phyloP scores from a whole-genome alignment of 2,113 vertebrate genomes.

The Balaenoptera acutorostrata region DNA sequence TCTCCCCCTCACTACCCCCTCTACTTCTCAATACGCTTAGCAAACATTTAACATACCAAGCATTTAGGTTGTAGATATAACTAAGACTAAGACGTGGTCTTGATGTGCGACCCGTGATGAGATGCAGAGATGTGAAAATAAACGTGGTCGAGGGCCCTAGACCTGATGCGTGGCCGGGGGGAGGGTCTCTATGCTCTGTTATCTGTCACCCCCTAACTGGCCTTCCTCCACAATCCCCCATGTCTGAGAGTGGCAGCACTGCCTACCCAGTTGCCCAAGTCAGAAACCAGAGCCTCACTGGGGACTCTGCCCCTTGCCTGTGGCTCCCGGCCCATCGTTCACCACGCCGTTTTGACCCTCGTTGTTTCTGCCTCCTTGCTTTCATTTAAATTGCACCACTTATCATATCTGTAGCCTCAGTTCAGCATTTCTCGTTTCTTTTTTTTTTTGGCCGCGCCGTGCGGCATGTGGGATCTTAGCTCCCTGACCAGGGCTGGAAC shows the following conservation, averaged over 20 bases:
- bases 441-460: too few relatives aligned
- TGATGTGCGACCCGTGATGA: not conserved
- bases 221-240: not conserved
- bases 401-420: not conserved
- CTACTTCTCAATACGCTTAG: not conserved
- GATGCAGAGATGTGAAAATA: not conserved
- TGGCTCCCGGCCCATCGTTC: not conserved
- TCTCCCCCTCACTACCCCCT: too few relatives aligned
- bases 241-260: not conserved
- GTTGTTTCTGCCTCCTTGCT: not conserved
- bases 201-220: not conserved
- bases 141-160: not conserved
- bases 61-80: not conserved
- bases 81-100: accelerated
- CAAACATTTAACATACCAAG: not conserved
- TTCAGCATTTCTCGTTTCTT: not conserved
- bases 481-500: too few relatives aligned
- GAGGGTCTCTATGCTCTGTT: not conserved
- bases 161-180: not conserved
- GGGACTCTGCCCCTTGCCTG: not conserved
- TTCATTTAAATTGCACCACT: not conserved
- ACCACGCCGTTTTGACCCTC: not conserved
- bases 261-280: not conserved
- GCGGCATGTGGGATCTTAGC: too few relatives aligned
- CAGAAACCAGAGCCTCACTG: not conserved